Evolutionary conservation across 2,797 vertebrate species (phyloP).

Genomic region (Platyrinchus mystaceus): DNA sequence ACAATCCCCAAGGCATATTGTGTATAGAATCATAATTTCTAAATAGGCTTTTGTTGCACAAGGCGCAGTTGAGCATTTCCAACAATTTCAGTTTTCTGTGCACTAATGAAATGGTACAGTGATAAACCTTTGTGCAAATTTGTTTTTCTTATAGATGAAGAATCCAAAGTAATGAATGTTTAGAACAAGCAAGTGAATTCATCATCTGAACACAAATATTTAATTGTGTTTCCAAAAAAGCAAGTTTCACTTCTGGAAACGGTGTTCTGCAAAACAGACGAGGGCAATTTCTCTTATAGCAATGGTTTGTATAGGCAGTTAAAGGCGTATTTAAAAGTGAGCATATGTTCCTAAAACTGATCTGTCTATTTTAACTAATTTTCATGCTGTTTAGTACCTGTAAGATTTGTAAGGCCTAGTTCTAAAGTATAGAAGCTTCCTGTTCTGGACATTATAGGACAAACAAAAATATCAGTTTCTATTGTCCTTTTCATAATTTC

Average conservation of each 20-base stretch:
- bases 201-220: conserved; percentile 30
- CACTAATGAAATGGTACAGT: background rate
- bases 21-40: background rate
- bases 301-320: background rate
- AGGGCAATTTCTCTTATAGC: background rate
- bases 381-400: background rate
- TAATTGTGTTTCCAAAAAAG: background rate
- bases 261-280: background rate
- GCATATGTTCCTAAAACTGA: background rate
- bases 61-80: background rate
- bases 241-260: conserved; percentile 16
- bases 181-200: conserved; percentile 30
- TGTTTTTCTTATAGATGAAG: conserved; percentile 9
- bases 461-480: background rate
- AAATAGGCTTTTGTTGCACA: background rate
- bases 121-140: conserved; percentile 20
- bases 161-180: conserved; percentile 27
- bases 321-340: conserved; percentile 4
- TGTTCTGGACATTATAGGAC: background rate
- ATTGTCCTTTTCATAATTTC: background rate
- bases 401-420: background rate
- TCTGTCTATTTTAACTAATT: background rate
- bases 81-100: conserved; percentile 3
- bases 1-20: background rate
- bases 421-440: background rate